Conservation (phyloP, 2,888 invertebrate genomes). For the Strigamia maritima region DNA sequence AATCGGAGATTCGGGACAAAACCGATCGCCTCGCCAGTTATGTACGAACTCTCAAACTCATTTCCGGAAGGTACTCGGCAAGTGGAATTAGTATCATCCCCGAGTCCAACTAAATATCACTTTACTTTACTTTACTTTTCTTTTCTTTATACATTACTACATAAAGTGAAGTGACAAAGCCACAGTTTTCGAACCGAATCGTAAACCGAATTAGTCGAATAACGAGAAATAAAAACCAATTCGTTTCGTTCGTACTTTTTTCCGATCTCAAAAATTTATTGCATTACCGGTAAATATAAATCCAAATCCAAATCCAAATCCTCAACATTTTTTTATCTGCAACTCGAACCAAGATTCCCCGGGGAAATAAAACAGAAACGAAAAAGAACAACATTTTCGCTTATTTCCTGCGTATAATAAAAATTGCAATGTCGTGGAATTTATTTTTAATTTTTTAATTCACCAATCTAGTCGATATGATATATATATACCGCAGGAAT, state of each 20-base stretch:
- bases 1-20: not conserved
- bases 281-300: not conserved
- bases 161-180: no score
- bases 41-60: not conserved
- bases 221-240: not conserved
- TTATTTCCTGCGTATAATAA: not conserved
- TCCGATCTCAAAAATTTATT: not conserved
- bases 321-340: not conserved
- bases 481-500: not conserved
- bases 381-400: not conserved
- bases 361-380: not conserved
- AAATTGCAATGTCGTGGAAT: not conserved
- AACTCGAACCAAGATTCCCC: not conserved
- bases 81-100: not conserved
- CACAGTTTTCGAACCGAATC: no score
- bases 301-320: no score
- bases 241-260: not conserved
- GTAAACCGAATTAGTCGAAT: not conserved
- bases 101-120: slow-evolving; percentile 13
- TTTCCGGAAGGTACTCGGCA: not conserved
- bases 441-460: not conserved
- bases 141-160: not conserved
- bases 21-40: not conserved
- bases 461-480: not conserved
- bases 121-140: no score